Evolutionary conservation across 2,888 invertebrate genomes (phyloP).

Genomic region (Adineta ricciae): DNA sequence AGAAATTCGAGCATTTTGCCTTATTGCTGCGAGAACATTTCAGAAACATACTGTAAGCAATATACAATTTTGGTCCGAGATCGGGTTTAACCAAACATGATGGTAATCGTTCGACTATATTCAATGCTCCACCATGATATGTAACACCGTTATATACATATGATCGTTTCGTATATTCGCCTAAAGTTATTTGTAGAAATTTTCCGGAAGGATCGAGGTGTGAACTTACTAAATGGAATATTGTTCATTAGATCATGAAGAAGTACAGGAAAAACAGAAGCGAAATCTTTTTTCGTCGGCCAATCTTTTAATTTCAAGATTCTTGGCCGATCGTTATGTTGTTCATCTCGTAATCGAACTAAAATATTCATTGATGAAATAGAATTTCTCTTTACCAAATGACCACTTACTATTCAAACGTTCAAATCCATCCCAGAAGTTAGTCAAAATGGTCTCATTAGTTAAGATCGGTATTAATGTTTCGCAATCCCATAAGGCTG

Average conservation of each 20-base stretch:
- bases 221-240: slow-evolving; percentile 74
- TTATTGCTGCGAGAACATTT: not conserved
- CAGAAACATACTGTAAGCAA: slow-evolving; percentile 67
- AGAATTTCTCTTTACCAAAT: not conserved
- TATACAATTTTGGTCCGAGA: slow-evolving; percentile 95
- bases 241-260: slow-evolving; percentile 79
- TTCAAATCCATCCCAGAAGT: slow-evolving; percentile 95
- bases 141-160: slow-evolving; percentile 52
- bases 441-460: slow-evolving; percentile 57
- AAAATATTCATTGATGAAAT: not conserved
- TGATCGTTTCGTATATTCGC: not conserved
- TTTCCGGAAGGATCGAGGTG: too few relatives aligned
- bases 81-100: slow-evolving; percentile 83
- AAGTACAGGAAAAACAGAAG: slow-evolving; percentile 65
- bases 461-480: not conserved
- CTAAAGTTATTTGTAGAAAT: not conserved
- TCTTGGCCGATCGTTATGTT: slow-evolving; percentile 52
- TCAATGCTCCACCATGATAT: slow-evolving; percentile 70
- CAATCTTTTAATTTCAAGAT: slow-evolving; percentile 78
- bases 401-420: slow-evolving; percentile 54
- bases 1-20: not conserved
- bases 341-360: slow-evolving; percentile 24
- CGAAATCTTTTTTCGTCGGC: slow-evolving; percentile 89
- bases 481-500: slow-evolving; percentile 59
- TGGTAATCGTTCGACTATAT: slow-evolving; percentile 80